Conservation (phyloP, 2,113 vertebrate species). For the Hylia prasina region DNA sequence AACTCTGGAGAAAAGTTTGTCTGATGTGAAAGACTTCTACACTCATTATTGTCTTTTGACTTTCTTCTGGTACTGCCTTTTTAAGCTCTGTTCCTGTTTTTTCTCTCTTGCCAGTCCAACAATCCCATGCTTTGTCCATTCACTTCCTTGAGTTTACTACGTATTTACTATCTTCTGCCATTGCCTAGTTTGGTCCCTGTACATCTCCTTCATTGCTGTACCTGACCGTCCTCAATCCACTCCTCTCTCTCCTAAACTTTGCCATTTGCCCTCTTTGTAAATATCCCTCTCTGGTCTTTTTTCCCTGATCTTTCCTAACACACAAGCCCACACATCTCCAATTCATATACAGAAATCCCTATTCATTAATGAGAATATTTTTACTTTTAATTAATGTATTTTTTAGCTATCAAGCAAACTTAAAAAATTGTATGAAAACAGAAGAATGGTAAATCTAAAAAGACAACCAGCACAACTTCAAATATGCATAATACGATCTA, state of each 20-base stretch:
- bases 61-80: neutral
- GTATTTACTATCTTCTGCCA: neutral
- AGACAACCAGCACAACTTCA: neutral
- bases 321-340: rapidly evolving
- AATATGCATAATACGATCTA: neutral
- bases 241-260: neutral
- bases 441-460: neutral
- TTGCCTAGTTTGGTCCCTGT: neutral
- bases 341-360: neutral
- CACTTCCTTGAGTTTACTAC: neutral
- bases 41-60: neutral
- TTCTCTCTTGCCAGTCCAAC: neutral
- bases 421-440: neutral
- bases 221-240: neutral
- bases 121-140: neutral
- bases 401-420: neutral
- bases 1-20: neutral
- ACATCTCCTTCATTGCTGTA: neutral
- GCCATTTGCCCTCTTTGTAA: neutral
- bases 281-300: rapidly evolving
- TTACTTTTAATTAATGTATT: neutral
- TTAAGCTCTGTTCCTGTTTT: neutral
- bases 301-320: neutral
- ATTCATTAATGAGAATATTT: neutral
- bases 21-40: neutral